These are phyloP conservation scores for Scaptomyza flava DNA, from an alignment of 2,888 invertebrate genomes.

Conservation along the genomic window DNA sequence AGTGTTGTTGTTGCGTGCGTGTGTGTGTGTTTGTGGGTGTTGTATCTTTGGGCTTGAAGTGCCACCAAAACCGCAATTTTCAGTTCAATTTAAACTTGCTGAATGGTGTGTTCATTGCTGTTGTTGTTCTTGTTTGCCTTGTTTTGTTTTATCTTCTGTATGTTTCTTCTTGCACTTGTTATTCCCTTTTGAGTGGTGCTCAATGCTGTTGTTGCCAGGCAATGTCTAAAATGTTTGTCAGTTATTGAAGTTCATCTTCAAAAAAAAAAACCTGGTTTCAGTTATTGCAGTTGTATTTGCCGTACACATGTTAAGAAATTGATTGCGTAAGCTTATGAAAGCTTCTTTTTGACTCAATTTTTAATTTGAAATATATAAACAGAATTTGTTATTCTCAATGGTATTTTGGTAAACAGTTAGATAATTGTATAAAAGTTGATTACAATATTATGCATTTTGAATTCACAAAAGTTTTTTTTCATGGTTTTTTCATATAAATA, in stretches of 20 bases:
- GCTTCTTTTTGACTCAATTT: neutral
- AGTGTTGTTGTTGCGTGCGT: conserved; percentile 14
- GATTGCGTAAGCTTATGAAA: neutral
- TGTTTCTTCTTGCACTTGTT: neutral
- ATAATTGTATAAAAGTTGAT: too few relatives aligned
- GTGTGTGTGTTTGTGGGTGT: conserved; percentile 15
- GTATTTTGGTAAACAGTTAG: too few relatives aligned
- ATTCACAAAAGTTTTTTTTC: too few relatives aligned
- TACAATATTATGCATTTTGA: too few relatives aligned
- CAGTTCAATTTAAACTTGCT: conserved; percentile 73
- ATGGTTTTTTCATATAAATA: neutral
- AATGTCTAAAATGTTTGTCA: conserved; percentile 3
- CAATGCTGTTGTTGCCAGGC: neutral
- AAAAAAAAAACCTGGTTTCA: too few relatives aligned
- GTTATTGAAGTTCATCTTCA: conserved; percentile 2
- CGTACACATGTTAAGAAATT: neutral
- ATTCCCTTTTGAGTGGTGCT: conserved; percentile 1
- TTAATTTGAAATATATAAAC: neutral
- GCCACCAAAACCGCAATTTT: conserved; percentile 65
- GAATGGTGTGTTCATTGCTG: conserved; percentile 65
- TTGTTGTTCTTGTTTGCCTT: conserved; percentile 10
- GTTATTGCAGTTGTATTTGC: neutral
- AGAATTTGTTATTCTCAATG: neutral
- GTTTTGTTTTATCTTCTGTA: neutral
- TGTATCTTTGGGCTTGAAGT: conserved; percentile 46